Evolutionary conservation across 2,888 invertebrate genomes (phyloP), one percentile per base, ranked within the genome.

Genomic region (Pemphredon lugubris): DNA sequence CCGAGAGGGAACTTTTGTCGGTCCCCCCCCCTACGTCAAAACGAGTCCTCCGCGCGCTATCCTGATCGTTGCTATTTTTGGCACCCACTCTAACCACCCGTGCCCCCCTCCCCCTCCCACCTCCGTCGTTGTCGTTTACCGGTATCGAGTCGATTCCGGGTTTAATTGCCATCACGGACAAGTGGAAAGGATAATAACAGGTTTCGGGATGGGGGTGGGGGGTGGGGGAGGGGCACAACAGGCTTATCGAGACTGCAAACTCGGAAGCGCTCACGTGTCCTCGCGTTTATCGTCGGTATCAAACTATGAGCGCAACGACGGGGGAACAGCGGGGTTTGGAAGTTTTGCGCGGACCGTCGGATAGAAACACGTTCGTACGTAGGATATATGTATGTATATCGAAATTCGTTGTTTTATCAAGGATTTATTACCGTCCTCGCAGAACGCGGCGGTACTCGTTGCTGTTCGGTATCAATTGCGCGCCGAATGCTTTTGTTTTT

Each of bases 1-100:
- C 50, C 47, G 74, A 54, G 74, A 54, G 67, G 69, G 69, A 73
- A 78, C 64, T 42, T 65, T 57, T 67, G 64, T 75, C 64, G 68
- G 57, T 72, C 60, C 66, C 63, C 63, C 70, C 60, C 66, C 63
- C 63, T 47, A 42, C 57, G 45, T 54, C 68, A 34, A 26, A 67
- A 61, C 69, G 67, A 67, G 58, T 72, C 71, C 57, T 59, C 53
- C 59, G 4, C 4, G 34, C 26, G 54, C 48, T 74, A 23, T 54
- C 61, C 59, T 58, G 45, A 63, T 37, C 42, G 54, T 54, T 32
- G 60, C 61, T 77, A 74, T 72, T 74, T 77, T 74, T 64, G 67
- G 66, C 59, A 34, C 57, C n/a, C 45, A 39, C 40, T 9, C 45
- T 21, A n/a, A n/a, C n/a, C n/a, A n/a, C n/a, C n/a, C n/a, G n/a